Evolutionary conservation across 2,113 vertebrate species (phyloP).

Genomic region (Noctilio leporinus): DNA sequence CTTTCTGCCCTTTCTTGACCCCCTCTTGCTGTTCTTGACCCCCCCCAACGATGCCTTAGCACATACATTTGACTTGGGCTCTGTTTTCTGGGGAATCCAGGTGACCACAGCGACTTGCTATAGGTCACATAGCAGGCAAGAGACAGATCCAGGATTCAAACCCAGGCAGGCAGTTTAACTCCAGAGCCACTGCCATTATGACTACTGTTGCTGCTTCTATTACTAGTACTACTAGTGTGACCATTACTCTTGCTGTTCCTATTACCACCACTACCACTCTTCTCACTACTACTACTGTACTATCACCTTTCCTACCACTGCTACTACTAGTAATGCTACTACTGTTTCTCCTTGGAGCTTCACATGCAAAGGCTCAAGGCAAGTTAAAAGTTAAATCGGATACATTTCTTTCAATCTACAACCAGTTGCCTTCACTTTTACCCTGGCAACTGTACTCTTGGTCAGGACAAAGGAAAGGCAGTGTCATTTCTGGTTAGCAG

Average conservation of each 20-base stretch:
- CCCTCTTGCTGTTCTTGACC: not conserved
- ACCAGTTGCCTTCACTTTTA: not conserved
- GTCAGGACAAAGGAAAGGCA: not conserved
- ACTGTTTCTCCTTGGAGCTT: not conserved
- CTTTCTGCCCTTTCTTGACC: not conserved
- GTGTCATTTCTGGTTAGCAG: not conserved
- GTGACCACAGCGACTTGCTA: not conserved
- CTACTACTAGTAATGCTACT: not conserved
- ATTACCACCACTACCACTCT: not conserved
- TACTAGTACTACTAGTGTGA: not conserved
- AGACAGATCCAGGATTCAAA: not conserved
- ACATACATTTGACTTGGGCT: not conserved
- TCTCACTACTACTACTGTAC: not conserved
- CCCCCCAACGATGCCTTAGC: accelerated
- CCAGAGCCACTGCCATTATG: not conserved
- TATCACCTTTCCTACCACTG: not conserved
- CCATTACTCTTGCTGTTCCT: not conserved
- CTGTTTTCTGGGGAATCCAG: not conserved
- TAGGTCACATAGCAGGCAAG: not conserved
- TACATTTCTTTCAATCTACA: not conserved
- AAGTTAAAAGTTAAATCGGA: not conserved
- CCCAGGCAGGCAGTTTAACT: not conserved
- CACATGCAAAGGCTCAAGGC: not conserved
- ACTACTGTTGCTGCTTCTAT: not conserved
- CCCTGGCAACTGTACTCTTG: not conserved